A percentile compares a stretch with the other conserved stretches of the same genome.
These are phyloP conservation scores for Odocoileus hemionus DNA, from an alignment of 2,113 vertebrate genomes.

Conservation along the genomic window DNA sequence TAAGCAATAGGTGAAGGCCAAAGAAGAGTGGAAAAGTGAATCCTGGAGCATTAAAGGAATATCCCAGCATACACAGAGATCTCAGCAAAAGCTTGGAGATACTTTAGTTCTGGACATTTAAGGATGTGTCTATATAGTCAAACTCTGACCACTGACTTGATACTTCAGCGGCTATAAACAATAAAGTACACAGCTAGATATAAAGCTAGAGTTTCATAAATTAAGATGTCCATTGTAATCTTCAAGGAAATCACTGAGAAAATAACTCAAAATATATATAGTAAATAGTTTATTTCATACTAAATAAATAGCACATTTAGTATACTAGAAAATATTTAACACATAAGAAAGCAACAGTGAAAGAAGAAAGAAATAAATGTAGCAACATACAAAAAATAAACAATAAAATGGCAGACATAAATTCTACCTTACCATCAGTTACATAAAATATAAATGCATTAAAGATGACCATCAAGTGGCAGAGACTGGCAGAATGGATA, in stretches of 20 bases:
- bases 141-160: not conserved
- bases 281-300: too few relatives aligned
- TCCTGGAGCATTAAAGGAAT: not conserved
- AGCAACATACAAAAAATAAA: not conserved
- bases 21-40: not conserved
- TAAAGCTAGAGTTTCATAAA: not conserved
- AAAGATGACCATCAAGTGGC: not conserved
- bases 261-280: too few relatives aligned
- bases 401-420: not conserved
- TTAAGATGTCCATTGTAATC: not conserved
- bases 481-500: not conserved
- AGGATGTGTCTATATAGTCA: not conserved
- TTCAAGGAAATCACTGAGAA: not conserved
- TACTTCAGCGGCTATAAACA: not conserved
- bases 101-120: not conserved
- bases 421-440: not conserved
- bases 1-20: not conserved
- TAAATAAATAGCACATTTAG: too few relatives aligned
- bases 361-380: not conserved
- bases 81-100: not conserved
- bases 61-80: not conserved
- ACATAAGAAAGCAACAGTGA: not conserved
- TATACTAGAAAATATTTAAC: not conserved
- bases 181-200: not conserved
- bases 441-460: not conserved